A percentile compares a stretch with the other conserved stretches of the same genome.
These are phyloP conservation scores for Gallinago media DNA, from an alignment of 2,113 vertebrate genomes.

Conservation along the genomic window DNA sequence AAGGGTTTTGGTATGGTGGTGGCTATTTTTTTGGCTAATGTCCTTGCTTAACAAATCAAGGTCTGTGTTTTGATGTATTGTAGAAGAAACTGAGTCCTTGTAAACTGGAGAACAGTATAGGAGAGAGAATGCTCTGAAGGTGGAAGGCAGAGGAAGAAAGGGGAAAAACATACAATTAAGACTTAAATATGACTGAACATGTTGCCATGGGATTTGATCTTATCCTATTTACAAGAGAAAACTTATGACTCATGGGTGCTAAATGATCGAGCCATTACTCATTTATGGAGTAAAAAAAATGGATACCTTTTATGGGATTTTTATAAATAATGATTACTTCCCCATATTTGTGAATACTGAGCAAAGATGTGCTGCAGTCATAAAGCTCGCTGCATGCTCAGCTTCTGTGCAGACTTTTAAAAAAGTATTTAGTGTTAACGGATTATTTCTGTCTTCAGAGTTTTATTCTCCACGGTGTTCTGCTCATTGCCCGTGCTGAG, in stretches of 20 bases:
- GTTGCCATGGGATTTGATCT: conserved; percentile 58
- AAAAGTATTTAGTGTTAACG: background rate
- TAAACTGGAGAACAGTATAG: background rate
- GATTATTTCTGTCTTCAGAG: background rate
- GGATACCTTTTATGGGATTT: conserved; percentile 68
- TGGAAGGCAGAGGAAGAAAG: background rate
- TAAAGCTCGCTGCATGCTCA: background rate
- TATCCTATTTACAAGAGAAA: conserved; percentile 68
- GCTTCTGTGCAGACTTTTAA: conserved; percentile 16
- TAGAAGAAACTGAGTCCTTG: background rate
- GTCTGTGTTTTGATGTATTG: background rate
- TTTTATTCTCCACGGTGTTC: background rate
- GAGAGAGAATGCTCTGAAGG: background rate
- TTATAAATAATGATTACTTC: conserved; percentile 60
- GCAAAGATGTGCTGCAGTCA: background rate
- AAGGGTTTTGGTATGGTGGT: background rate
- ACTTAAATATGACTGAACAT: conserved; percentile 49
- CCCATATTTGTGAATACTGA: conserved; percentile 37
- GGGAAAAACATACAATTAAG: conserved; percentile 32
- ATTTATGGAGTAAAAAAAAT: conserved; percentile 52
- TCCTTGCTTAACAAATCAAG: background rate
- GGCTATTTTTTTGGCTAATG: background rate
- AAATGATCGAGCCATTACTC: conserved; percentile 68
- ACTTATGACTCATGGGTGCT: conserved; percentile 73
- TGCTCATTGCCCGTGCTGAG: background rate